Evolutionary conservation across 2,113 vertebrate species (phyloP).

Genomic region (Syrmaticus mikado): DNA sequence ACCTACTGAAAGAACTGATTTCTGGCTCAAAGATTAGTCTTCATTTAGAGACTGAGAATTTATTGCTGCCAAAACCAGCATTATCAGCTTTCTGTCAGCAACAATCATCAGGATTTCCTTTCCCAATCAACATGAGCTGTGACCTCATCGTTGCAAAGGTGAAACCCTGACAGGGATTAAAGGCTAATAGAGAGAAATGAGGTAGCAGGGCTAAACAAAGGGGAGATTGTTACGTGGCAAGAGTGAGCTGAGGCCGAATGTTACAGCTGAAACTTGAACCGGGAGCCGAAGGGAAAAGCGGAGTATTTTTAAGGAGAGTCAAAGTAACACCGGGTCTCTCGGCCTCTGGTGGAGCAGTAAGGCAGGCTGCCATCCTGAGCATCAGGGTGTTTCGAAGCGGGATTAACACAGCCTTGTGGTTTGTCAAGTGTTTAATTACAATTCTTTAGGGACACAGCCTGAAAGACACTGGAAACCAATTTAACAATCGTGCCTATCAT

Average conservation of each 20-base stretch:
- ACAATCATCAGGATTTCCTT: conserved; percentile 73
- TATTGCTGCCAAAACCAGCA: conserved; percentile 69
- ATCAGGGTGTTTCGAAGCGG: conserved; percentile 14
- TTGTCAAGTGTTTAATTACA: conserved; percentile 67
- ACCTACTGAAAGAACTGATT: conserved; percentile 56
- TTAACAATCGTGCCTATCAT: conserved; percentile 41
- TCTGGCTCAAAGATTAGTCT: conserved; percentile 71
- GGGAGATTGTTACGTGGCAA: conserved; percentile 48
- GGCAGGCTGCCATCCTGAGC: conserved; percentile 36
- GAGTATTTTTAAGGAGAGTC: conserved; percentile 11
- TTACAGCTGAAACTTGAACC: conserved; percentile 60
- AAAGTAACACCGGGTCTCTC: not conserved
- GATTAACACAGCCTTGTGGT: conserved; percentile 54
- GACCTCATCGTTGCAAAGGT: conserved; percentile 74
- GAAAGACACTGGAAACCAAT: conserved; percentile 61
- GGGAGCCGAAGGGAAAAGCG: not conserved
- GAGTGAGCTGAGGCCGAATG: conserved; percentile 1
- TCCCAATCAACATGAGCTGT: conserved; percentile 73
- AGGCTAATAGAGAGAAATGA: conserved; percentile 71
- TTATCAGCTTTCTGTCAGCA: conserved; percentile 77
- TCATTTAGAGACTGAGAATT: conserved; percentile 73
- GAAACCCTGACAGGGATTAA: conserved; percentile 78
- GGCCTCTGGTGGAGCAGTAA: not conserved
- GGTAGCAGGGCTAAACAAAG: conserved; percentile 72
- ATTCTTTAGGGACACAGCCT: conserved; percentile 16